A percentile compares a stretch with the other conserved stretches of the same genome.
Conservation (phyloP, 1,140 invertebrate species). For the Tetramorium simillimum region DNA sequence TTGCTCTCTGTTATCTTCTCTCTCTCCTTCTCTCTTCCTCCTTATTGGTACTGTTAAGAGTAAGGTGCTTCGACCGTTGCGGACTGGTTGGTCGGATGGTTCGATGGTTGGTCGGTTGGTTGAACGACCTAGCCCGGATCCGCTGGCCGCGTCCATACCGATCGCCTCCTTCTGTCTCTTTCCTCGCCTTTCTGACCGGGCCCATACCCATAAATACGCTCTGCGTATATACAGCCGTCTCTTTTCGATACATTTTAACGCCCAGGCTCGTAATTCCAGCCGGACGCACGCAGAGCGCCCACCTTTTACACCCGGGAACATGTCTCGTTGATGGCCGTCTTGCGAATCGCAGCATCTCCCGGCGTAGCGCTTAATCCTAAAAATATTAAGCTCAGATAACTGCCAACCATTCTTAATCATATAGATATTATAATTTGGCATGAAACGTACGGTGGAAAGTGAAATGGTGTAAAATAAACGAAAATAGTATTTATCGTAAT, state of each 20-base stretch:
- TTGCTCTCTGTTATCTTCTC: constrained; percentile 1
- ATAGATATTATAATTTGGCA: not conserved
- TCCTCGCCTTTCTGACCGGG: constrained; percentile 56
- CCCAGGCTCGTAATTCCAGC: constrained; percentile 48
- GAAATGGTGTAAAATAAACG: not conserved
- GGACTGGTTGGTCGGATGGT: constrained; percentile 68
- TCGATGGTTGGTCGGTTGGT: constrained; percentile 74
- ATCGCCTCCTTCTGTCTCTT: constrained; percentile 73
- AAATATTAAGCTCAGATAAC: not conserved
- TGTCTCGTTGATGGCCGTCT: constrained; percentile 58
- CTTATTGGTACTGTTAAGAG: constrained; percentile 70
- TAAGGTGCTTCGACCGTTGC: constrained; percentile 71
- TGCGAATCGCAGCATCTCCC: constrained; percentile 23
- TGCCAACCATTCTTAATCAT: not conserved
- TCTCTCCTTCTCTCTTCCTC: constrained; percentile 10
- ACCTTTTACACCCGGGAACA: constrained; percentile 62
- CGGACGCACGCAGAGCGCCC: constrained; percentile 43
- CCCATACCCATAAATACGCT: constrained; percentile 72
- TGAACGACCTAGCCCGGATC: constrained; percentile 78
- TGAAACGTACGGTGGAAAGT: not conserved
- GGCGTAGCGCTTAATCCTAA: not conserved
- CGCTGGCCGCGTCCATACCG: constrained; percentile 72
- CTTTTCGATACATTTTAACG: constrained; percentile 75
- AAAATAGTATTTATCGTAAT: not conserved
- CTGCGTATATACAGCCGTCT: constrained; percentile 58